phyloP scores from a whole-genome alignment of 2,888 invertebrate species.

The Diadegma fenestrale region DNA sequence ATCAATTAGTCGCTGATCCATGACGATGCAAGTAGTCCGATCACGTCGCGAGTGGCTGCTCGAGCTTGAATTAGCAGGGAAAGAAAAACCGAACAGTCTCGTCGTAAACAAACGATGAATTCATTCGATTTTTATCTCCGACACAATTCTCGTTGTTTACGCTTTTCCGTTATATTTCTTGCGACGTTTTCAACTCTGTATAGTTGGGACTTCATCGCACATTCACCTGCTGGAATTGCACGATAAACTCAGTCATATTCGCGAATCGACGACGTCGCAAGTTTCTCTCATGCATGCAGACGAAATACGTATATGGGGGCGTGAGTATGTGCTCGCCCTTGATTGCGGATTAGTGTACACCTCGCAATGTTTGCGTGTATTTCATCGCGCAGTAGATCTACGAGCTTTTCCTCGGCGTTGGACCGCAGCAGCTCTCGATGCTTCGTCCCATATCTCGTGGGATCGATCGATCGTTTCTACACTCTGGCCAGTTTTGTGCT shows the following conservation, averaged over 20 bases:
- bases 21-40: slow-evolving; percentile 31
- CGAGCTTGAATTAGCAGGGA: not conserved
- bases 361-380: not conserved
- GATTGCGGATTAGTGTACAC: slow-evolving; percentile 40
- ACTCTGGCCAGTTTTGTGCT: slow-evolving; percentile 6
- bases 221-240: not conserved
- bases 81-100: not conserved
- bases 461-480: slow-evolving; percentile 23
- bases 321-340: slow-evolving; percentile 20
- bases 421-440: not conserved
- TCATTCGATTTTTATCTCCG: not conserved
- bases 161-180: not conserved
- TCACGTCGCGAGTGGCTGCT: slow-evolving; percentile 20
- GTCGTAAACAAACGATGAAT: slow-evolving; percentile 20
- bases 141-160: not conserved
- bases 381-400: not conserved
- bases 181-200: not conserved
- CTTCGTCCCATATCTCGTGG: slow-evolving; percentile 27
- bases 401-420: not conserved
- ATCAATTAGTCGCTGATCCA: slow-evolving; percentile 42
- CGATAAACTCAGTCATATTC: not conserved
- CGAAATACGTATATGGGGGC: slow-evolving; percentile 12
- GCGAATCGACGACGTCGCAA: not conserved
- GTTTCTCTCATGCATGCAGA: not conserved
- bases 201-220: not conserved